Percentiles rank a stretch among this genome's conserved stretches.
These are phyloP conservation scores for Blennius ocellaris DNA, from an alignment of 2,113 vertebrate species.

Conservation along the genomic window DNA sequence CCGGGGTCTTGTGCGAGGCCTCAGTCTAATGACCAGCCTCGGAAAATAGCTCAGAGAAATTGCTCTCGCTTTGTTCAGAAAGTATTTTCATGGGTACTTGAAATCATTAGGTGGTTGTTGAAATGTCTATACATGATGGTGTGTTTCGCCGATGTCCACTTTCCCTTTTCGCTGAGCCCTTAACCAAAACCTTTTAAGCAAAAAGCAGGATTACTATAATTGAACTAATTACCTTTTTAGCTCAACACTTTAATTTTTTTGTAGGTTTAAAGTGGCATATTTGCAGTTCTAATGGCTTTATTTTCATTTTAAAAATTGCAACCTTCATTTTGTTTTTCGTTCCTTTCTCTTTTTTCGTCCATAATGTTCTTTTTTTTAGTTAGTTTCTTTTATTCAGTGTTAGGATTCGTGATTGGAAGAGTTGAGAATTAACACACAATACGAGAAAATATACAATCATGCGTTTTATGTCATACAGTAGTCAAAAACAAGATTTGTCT, in stretches of 20 bases:
- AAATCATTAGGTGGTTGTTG: conserved; percentile 37
- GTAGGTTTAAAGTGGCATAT: not conserved
- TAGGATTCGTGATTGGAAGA: too few species aligned
- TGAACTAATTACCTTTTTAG: too few species aligned
- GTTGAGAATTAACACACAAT: too few species aligned
- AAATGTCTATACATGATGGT: not conserved
- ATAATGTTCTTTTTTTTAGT: too few species aligned
- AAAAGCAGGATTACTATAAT: not conserved
- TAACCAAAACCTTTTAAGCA: conserved; percentile 15
- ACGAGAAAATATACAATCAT: too few species aligned
- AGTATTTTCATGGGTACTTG: conserved; percentile 17
- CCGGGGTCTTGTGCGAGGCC: conserved; percentile 12
- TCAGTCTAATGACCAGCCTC: conserved; percentile 20
- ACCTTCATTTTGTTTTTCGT: too few species aligned
- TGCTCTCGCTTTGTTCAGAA: conserved; percentile 27
- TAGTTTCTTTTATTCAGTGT: too few species aligned
- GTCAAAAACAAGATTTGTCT: too few species aligned
- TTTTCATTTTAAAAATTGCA: too few species aligned
- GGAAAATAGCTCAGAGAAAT: conserved; percentile 13
- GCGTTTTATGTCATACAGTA: too few species aligned
- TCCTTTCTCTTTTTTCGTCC: too few species aligned
- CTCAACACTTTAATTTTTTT: not conserved
- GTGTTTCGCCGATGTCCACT: not conserved
- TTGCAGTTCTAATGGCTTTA: too few species aligned
- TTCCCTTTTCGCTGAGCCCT: conserved; percentile 1